Evolutionary conservation across 2,888 invertebrate species (phyloP), one percentile per base, ranked within the genome.

Genomic region (Campoplex nolae): DNA sequence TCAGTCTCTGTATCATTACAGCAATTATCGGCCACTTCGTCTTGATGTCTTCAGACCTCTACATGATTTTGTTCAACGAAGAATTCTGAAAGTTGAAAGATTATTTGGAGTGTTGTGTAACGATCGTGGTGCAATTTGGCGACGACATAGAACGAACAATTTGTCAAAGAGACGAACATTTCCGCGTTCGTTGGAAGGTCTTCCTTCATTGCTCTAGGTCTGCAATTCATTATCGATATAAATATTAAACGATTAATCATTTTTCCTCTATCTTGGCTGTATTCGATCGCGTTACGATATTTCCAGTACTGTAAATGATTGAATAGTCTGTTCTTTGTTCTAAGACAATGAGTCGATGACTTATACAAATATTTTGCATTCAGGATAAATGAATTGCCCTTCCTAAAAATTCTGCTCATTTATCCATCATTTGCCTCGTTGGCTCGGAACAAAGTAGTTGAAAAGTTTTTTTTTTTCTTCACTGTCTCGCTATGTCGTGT

Each of bases 1-100:
- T 88, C 45, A 71, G 86, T 45, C 71, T 84, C 18, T 78, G 85
- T 38, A 56, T 89, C 9, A 62, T 85, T 56, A n/a, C 88, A 16
- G 23, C 84, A 3, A 4, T 88, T 3, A 58, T 88, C 28, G 71
- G 84, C 28, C 85, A 85, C 35, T 28, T 86, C 18, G 58, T 74
- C 13, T 84, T 83, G 54, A 80, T 79, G 73, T 65, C 85, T 16
- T 68, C 85, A 28, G 87, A 86, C 68, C 35, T 88, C 11, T 88
- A 89, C 74, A 16, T 80, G 3, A 8, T 83, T 35, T n/a, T 56
- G 32, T 78, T 58, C 58, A 56, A 51, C 4, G 58, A 4, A 35
- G 56, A 65, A 18, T 4, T n/a, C 23, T 78, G 65, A 54, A 78
- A 23, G 16, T 13, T 32, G 54, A 68, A 1, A 42, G 73, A 71